A percentile compares a stretch with the other conserved stretches of the same genome.
phyloP scores from a whole-genome alignment of 2,888 invertebrate species.

The Cheilosia soror region DNA sequence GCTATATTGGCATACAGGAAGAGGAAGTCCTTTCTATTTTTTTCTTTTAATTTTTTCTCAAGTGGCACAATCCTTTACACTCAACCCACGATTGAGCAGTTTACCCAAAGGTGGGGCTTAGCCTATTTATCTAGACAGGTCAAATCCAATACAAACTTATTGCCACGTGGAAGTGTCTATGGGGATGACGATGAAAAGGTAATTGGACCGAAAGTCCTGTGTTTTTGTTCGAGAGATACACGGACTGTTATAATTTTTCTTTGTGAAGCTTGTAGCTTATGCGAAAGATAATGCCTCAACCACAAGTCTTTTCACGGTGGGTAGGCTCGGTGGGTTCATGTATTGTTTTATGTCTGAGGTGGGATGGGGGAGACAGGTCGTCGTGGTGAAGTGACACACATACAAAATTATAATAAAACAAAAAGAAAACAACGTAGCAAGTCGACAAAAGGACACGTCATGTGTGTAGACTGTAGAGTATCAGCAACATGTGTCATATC shows the following conservation, averaged over 20 bases:
- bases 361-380: slow-evolving; percentile 5
- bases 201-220: slow-evolving; percentile 25
- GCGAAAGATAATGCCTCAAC: slow-evolving; percentile 24
- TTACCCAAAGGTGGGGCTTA: slow-evolving; percentile 31
- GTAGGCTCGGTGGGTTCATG: background rate
- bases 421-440: background rate
- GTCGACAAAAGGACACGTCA: background rate
- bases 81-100: slow-evolving; percentile 17
- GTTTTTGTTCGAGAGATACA: background rate
- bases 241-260: background rate
- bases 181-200: background rate
- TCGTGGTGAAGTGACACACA: slow-evolving; percentile 27
- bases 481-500: slow-evolving; percentile 59
- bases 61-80: slow-evolving; percentile 32
- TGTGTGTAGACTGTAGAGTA: background rate
- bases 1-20: background rate
- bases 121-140: slow-evolving; percentile 40
- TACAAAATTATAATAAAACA: background rate
- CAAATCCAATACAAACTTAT: slow-evolving; percentile 38
- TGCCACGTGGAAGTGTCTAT: background rate
- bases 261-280: background rate
- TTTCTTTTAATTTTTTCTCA: slow-evolving; percentile 28
- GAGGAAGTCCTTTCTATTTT: background rate
- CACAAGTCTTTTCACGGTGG: slow-evolving; percentile 19
- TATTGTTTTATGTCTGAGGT: background rate